Evolutionary conservation across 2,888 invertebrate genomes (phyloP), one percentile per base, ranked within the genome.

Genomic region (Zele albiditarsus): DNA sequence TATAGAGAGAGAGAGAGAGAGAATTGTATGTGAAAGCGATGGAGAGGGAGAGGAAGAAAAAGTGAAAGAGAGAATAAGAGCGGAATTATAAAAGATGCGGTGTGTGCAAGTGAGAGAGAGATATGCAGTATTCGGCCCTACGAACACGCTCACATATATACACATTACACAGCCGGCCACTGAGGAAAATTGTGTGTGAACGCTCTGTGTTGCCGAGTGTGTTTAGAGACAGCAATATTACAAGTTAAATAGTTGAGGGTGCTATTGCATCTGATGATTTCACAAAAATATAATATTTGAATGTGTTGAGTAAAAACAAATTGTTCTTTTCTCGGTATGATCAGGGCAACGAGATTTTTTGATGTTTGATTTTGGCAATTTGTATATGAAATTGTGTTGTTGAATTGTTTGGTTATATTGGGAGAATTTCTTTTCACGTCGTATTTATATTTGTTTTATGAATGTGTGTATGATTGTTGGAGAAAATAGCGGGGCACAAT

Each of bases 161-260:
- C 38, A 38, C 38, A 38, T 38, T 38, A 38, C 46, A 66, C 23
- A 42, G 46, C 66, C 66, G 63, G 25, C 66, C 38, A 38, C 66
- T 38, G 66, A 38, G 46, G 53, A 53, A 68, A 68, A 68, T 67
- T 68, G 68, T 68, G 6, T 53, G 28, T 68, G 49, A 68, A 68
- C 49, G 68, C 49, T 38, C 38, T 28, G 53, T 67, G 38, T 42
- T 49, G 49, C 28, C 31, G 33, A 31, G 28, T 63, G 60, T 31
- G 33, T 63, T 28, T 3, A 16, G 28, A 27, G 60, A 12, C 27
- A 27, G 23, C 28, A 38, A 38, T 38, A 38, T 38, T 8, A 38
- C 2, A 20, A 53, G 53, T 20, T 6, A 20, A n/a, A 53, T 53
- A 53, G 53, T 53, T 46, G 0, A 20, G 53, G 53, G 53, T 53